phyloP scores from a whole-genome alignment of 2,888 invertebrate species.

The Metalampra italica region DNA sequence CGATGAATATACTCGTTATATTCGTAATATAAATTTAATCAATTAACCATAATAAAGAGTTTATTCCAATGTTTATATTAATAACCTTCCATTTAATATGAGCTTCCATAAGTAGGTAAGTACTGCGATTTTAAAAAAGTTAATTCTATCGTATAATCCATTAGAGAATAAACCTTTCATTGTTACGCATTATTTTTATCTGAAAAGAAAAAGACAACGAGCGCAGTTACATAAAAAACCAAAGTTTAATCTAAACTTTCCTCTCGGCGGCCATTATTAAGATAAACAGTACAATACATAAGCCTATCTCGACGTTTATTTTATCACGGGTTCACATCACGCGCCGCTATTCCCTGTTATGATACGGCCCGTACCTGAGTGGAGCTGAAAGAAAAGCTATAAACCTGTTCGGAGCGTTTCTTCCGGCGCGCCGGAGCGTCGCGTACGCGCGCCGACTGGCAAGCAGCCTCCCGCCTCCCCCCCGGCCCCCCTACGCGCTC shows the following conservation, averaged over 20 bases:
- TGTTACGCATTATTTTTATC: slow-evolving; percentile 13
- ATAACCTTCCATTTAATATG: too few relatives aligned
- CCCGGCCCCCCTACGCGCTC: slow-evolving; percentile 23
- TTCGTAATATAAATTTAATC: background rate
- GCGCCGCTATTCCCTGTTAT: slow-evolving; percentile 78
- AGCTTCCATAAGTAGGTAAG: too few relatives aligned
- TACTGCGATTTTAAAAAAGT: too few relatives aligned
- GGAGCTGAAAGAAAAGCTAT: slow-evolving; percentile 79
- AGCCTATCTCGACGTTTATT: slow-evolving; percentile 79
- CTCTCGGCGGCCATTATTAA: slow-evolving; percentile 76
- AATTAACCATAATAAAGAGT: background rate
- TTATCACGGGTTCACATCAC: slow-evolving; percentile 79
- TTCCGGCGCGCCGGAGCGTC: slow-evolving; percentile 74
- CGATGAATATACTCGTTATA: background rate
- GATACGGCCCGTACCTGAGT: slow-evolving; percentile 78
- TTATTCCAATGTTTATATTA: too few relatives aligned
- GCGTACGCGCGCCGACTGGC: slow-evolving; percentile 71
- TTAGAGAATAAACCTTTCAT: background rate
- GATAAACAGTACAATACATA: slow-evolving; percentile 79
- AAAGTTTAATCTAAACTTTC: slow-evolving; percentile 74
- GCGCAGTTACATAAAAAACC: slow-evolving; percentile 38
- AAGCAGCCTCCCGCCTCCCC: slow-evolving; percentile 43
- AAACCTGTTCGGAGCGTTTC: slow-evolving; percentile 76
- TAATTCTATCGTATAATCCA: too few relatives aligned
- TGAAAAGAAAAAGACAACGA: slow-evolving; percentile 32